Percentiles rank a stretch among this genome's conserved stretches.
Evolutionary conservation across 2,113 vertebrate species (phyloP).

Genomic region (Zapornia atra): DNA sequence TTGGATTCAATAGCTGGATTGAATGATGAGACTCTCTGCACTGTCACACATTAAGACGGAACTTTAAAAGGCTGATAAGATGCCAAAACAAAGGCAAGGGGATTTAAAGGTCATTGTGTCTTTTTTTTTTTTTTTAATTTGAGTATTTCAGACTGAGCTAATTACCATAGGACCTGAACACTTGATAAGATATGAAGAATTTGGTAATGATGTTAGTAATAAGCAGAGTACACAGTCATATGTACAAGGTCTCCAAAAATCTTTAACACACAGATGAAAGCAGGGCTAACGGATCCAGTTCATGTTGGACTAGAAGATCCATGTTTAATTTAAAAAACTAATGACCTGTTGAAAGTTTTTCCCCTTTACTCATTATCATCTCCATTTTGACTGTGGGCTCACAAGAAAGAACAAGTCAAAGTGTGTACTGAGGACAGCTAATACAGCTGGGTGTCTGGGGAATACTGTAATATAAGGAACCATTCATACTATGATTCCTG

Average conservation of each 20-base stretch:
- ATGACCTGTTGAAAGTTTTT: neutral
- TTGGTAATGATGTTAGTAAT: neutral
- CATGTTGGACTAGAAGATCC: neutral
- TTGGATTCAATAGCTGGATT: neutral
- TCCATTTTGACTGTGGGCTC: neutral
- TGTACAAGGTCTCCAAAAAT: neutral
- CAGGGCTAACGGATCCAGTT: neutral
- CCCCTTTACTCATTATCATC: fast-evolving
- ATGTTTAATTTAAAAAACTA: neutral
- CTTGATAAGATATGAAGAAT: neutral
- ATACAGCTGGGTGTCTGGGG: neutral
- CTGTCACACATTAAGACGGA: neutral
- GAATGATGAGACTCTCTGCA: neutral
- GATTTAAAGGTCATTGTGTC: slow-evolving; percentile 26
- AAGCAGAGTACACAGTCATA: neutral
- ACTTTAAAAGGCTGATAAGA: slow-evolving; percentile 21
- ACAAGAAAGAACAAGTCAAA: neutral
- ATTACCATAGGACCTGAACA: neutral
- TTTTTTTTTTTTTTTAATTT: neutral
- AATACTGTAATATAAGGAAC: neutral
- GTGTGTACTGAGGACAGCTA: neutral
- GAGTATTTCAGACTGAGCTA: slow-evolving; percentile 17
- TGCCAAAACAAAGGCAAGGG: neutral
- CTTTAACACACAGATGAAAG: neutral
- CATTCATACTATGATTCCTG: neutral